Base-by-base conservation (phyloP, 2,888 invertebrate species). In the Coelopa pilipes region DNA sequence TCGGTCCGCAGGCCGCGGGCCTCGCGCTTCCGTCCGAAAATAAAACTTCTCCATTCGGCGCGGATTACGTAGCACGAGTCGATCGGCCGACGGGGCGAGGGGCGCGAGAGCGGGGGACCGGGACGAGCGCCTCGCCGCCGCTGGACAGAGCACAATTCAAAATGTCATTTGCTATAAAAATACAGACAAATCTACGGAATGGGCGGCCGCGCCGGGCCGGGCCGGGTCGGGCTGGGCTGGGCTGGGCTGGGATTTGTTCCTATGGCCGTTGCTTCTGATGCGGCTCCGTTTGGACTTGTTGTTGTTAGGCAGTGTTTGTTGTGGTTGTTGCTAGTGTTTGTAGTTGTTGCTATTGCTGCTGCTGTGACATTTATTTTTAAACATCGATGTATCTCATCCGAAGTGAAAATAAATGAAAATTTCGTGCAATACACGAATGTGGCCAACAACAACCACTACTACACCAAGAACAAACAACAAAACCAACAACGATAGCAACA, bases 351-450 rank as follows among this genome's bases (percentile, higher is more conserved):
- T 34, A 34, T 34, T 4, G 34, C 7, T 34, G 34, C 7, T 34
- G 34, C 7, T 34, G 74, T 73, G 62, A 74, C 57, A 66, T 72
- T 78, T 76, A 75, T 74, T 72, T 75, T 73, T 75, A 74, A 70
- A 73, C 73, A 60, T 73, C 74, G 67, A 70, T 70, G 70, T 59
- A 75, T 72, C 74, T 72, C 72, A 79, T 81, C 80, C 84, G 82
- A 83, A 82, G 82, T 82, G 75, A 77, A 78, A 79, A 79, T 82
- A 81, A 82, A 81, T 82, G 79, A 80, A 82, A 79, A 79, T 80
- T 82, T 80, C 79, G 78, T 82, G 83, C 83, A 82, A 79, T 84
- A 82, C 82, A 81, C 82, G 83, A 2, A 69, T 46, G 59, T n/a
- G 7, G 34, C 34, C 34, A 47, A 19, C 57, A 57, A 17, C 13